Evolutionary conservation across 2,797 vertebrate species (phyloP).

Genomic region (Coregonus suidteri): DNA sequence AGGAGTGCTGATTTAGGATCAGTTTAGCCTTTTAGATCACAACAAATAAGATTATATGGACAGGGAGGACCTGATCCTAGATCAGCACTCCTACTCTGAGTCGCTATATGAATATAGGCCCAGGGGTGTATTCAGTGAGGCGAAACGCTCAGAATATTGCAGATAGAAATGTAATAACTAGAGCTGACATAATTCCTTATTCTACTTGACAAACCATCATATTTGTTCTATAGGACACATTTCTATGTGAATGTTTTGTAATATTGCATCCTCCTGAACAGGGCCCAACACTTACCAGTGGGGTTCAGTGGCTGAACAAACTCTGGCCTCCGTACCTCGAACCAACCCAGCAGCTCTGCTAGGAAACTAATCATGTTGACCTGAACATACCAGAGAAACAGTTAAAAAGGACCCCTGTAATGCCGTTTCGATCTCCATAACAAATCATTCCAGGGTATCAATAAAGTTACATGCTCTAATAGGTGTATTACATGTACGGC

Average conservation of each 20-base stretch:
- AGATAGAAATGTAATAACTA: background rate
- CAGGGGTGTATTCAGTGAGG: too few species aligned
- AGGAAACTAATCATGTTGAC: conserved; percentile 85
- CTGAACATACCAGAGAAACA: conserved; percentile 58
- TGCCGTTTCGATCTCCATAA: background rate
- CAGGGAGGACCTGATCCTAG: too few species aligned
- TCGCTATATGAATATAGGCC: too few species aligned
- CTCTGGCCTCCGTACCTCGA: conserved; percentile 86
- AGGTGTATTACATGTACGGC: too few species aligned
- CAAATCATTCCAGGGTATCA: background rate
- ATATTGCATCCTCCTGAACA: background rate
- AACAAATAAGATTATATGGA: too few species aligned
- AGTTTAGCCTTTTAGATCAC: too few species aligned
- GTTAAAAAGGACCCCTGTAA: background rate
- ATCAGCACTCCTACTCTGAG: too few species aligned
- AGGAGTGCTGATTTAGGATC: too few species aligned
- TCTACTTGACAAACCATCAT: too few species aligned
- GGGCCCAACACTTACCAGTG: conserved; percentile 55
- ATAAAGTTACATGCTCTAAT: background rate
- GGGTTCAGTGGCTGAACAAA: conserved; percentile 82
- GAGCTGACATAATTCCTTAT: background rate
- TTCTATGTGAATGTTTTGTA: background rate
- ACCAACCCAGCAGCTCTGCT: conserved; percentile 86
- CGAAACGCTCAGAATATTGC: background rate
- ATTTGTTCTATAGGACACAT: background rate